Conservation (phyloP, 2,113 vertebrate species). For the Serinus canaria region DNA sequence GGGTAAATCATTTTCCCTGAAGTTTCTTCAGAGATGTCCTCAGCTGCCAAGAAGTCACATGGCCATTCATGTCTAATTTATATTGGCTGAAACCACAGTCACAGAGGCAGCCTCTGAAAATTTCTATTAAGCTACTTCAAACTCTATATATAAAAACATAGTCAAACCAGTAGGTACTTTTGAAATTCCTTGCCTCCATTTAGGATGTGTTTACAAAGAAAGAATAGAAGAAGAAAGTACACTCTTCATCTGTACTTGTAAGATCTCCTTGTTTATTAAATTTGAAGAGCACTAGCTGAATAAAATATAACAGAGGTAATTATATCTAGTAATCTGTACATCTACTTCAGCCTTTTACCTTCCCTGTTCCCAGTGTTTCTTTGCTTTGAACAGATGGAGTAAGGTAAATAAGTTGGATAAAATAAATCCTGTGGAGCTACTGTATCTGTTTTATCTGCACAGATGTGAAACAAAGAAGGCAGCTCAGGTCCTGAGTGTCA, state of each 20-base stretch:
- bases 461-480: background rate
- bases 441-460: background rate
- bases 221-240: background rate
- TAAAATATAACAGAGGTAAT: background rate
- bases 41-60: background rate
- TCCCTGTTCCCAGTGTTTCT: background rate
- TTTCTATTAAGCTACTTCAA: background rate
- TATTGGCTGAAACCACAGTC: background rate
- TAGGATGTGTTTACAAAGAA: background rate
- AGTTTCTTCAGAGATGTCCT: background rate
- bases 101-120: background rate
- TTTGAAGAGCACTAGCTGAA: background rate
- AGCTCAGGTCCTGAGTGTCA: background rate
- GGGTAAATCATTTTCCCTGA: background rate
- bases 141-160: background rate
- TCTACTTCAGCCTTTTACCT: background rate
- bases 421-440: background rate
- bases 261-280: background rate
- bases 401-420: background rate
- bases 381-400: constrained; percentile 25
- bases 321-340: background rate
- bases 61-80: background rate
- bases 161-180: background rate
- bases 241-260: background rate
- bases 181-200: background rate